phyloP scores from a whole-genome alignment of 2,888 invertebrate species.

The Cheilosia soror region DNA sequence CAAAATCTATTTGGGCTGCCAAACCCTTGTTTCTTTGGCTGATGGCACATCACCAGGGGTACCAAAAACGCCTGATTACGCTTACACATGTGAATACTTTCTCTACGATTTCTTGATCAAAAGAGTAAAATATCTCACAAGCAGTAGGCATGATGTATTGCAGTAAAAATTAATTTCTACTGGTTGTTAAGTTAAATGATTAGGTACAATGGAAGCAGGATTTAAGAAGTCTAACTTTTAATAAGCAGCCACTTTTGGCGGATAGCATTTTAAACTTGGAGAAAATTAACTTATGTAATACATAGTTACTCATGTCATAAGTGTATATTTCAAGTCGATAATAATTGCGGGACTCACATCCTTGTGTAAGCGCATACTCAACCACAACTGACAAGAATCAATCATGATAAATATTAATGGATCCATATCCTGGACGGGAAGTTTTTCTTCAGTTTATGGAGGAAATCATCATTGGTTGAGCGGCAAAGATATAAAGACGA shows the following conservation, averaged over 20 bases:
- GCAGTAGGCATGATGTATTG: neutral
- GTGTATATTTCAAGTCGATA: too few relatives aligned
- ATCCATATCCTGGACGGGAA: conserved; percentile 23
- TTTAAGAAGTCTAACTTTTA: neutral
- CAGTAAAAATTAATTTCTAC: neutral
- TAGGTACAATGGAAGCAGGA: neutral
- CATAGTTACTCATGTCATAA: too few relatives aligned
- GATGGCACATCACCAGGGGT: conserved; percentile 4
- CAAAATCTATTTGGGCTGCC: conserved; percentile 14
- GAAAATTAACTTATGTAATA: too few relatives aligned
- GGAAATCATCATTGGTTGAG: conserved; percentile 14
- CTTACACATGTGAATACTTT: too few relatives aligned
- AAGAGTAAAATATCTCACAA: too few relatives aligned
- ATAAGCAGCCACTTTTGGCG: neutral
- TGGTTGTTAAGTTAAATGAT: conserved; percentile 10
- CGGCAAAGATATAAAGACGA: conserved; percentile 25
- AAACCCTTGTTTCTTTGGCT: conserved; percentile 23
- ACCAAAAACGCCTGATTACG: neutral
- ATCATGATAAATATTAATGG: conserved; percentile 56
- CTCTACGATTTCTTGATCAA: too few relatives aligned
- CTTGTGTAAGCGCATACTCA: too few relatives aligned
- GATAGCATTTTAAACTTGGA: too few relatives aligned
- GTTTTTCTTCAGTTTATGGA: conserved; percentile 8
- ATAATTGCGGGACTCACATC: too few relatives aligned
- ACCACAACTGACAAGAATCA: neutral